Percentiles rank a stretch among this genome's conserved stretches.
These are phyloP conservation scores for Chesias legatella DNA, from an alignment of 2,888 invertebrate species.

Conservation along the genomic window DNA sequence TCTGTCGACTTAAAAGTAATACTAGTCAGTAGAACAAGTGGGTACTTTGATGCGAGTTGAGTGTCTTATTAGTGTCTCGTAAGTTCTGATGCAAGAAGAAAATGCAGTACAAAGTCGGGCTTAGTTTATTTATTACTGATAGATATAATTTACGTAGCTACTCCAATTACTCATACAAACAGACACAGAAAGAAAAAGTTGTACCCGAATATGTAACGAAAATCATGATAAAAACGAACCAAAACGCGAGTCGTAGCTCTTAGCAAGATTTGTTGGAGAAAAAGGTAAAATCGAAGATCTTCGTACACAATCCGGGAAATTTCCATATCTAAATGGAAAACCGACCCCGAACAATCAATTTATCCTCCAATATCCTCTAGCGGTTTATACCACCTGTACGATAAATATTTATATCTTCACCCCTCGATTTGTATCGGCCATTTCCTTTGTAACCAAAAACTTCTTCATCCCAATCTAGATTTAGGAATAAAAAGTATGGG, in stretches of 20 bases:
- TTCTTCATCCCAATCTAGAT: constrained; percentile 21
- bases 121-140: too few relatives aligned
- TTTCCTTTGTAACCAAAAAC: constrained; percentile 46
- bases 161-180: too few relatives aligned
- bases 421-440: constrained; percentile 65
- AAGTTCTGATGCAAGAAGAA: too few relatives aligned
- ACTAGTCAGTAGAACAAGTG: too few relatives aligned
- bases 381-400: constrained; percentile 80
- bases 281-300: constrained; percentile 75
- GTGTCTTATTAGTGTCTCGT: too few relatives aligned
- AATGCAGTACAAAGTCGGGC: too few relatives aligned
- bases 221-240: constrained; percentile 33
- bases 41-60: too few relatives aligned
- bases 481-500: too few relatives aligned
- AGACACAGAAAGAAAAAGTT: too few relatives aligned
- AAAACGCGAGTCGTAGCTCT: constrained; percentile 44
- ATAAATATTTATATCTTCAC: constrained; percentile 76
- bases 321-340: constrained; percentile 81
- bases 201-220: background rate
- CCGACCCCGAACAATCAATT: constrained; percentile 80
- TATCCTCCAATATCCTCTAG: constrained; percentile 79
- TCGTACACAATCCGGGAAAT: constrained; percentile 78
- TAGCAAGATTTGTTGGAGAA: constrained; percentile 70
- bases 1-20: too few relatives aligned
- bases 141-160: too few relatives aligned